Evolutionary conservation across 2,113 vertebrate species (phyloP), one percentile per base, ranked within the genome.

Genomic region (Hydrochoerus hydrochaeris): DNA sequence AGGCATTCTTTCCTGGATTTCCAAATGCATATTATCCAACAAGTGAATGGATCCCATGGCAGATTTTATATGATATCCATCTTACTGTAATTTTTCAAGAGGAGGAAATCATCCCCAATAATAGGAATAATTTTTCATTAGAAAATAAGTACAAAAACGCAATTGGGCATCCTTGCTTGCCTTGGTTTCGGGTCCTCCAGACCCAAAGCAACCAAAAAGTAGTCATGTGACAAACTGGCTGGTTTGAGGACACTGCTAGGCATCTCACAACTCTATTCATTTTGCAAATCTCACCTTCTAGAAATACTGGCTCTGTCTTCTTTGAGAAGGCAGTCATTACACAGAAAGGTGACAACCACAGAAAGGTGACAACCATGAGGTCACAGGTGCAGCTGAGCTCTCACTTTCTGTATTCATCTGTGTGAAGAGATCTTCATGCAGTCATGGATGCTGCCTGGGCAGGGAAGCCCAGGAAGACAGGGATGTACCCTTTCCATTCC

Each of bases 1-100:
- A 81, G 81, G 54, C 14, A 35, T 49, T 88, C 85, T 97, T 35
- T 88, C 26, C 46, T 19, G 65, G 77, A 86, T 88, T 86, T 93
- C 73, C 80, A 81, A 97, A 95, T 30, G 65, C 52, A 60, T 38
- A 52, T 41, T 32, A 57, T 54, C 44, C 6, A 49, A 87, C 3
- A 8, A 7, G 52, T 65, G 22, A 83, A 62, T 24, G 28, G 19
- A 24, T 16, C 83, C 30, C 78, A 30, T 5, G 10, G 26, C 19
- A 58, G 49, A 52, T 54, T 93, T 63, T 71, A 14, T 8, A 58
- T 67, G 57, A 54, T 35, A 20, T 26, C 13, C 30, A 58, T 41
- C 71, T 63, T 14, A 32, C 35, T 30, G 88, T 2, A 49, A 63
- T 57, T 54, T 65, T 83, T 65, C 19, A n/a, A n/a, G 63, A 82